Conservation (phyloP, 2,888 invertebrate genomes). For the Drosophila macrospina region DNA sequence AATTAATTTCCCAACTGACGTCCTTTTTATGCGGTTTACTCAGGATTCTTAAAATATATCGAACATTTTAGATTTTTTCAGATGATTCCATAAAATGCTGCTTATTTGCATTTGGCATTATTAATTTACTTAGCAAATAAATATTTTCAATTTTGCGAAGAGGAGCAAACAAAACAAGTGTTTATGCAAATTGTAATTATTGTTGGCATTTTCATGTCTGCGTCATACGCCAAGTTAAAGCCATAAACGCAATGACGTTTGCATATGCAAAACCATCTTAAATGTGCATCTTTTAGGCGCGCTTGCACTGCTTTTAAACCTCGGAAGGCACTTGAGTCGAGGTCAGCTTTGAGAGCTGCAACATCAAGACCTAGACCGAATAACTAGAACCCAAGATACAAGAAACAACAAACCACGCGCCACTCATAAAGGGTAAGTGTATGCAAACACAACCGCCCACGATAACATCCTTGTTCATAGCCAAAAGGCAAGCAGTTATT, state of each 20-base stretch:
- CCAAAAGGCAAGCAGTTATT: slow-evolving; percentile 56
- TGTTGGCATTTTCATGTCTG: not conserved
- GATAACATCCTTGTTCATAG: slow-evolving; percentile 39
- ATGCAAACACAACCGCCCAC: slow-evolving; percentile 48
- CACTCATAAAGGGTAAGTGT: slow-evolving; percentile 70
- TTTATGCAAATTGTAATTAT: slow-evolving; percentile 15
- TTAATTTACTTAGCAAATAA: slow-evolving; percentile 14
- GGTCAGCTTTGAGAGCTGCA: slow-evolving; percentile 44
- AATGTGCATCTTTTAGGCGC: slow-evolving; percentile 29
- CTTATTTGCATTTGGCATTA: slow-evolving; percentile 5
- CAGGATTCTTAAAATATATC: not conserved
- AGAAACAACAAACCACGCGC: slow-evolving; percentile 39
- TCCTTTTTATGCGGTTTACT: not conserved
- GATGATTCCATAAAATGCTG: not conserved
- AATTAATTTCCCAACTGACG: slow-evolving; percentile 23
- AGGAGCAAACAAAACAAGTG: slow-evolving; percentile 1
- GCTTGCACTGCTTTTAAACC: slow-evolving; percentile 28
- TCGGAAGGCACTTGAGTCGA: slow-evolving; percentile 45
- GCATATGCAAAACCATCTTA: not conserved
- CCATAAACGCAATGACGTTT: slow-evolving; percentile 7
- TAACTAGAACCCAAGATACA: slow-evolving; percentile 33
- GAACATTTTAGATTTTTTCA: not conserved
- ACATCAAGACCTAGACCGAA: slow-evolving; percentile 45
- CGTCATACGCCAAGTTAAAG: slow-evolving; percentile 7
- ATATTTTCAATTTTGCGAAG: not conserved